Percentiles rank a stretch among this genome's conserved stretches.
Conservation (phyloP, 2,888 invertebrate genomes). For the Phalangium opilio region DNA sequence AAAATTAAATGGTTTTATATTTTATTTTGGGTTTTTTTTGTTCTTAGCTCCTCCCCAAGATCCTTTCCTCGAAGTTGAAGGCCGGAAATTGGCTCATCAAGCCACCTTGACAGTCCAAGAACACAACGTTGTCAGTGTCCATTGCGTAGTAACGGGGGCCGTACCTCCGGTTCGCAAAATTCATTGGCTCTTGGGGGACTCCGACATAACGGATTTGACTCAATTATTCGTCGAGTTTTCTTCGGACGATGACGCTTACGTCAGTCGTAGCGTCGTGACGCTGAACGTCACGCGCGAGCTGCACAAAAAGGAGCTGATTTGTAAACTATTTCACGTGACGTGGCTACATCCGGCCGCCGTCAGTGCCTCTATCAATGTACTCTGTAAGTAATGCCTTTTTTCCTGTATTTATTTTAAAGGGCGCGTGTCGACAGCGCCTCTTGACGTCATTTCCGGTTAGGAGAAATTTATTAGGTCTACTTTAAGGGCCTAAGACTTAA, state of each 20-base stretch:
- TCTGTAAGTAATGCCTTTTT: conserved; percentile 42
- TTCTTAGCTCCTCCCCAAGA: conserved; percentile 62
- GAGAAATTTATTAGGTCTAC: not conserved
- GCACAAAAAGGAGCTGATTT: conserved; percentile 70
- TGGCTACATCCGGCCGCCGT: conserved; percentile 42
- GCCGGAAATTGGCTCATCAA: conserved; percentile 18
- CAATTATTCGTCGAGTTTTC: conserved; percentile 22
- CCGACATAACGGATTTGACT: conserved; percentile 20
- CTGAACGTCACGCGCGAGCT: conserved; percentile 62
- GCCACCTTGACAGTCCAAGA: conserved; percentile 55
- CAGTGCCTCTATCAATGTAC: conserved; percentile 41
- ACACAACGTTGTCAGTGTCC: conserved; percentile 61
- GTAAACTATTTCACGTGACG: conserved; percentile 56
- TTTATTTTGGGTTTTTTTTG: not conserved
- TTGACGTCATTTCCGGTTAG: not conserved
- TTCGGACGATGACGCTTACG: conserved; percentile 21
- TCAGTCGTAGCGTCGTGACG: conserved; percentile 44
- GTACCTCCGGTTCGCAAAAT: conserved; percentile 47
- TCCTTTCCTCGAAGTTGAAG: conserved; percentile 72
- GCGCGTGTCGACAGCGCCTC: too few species aligned
- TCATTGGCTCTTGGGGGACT: conserved; percentile 42
- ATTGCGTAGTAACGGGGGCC: conserved; percentile 72
- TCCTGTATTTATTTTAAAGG: not conserved
- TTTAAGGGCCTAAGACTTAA: not conserved
- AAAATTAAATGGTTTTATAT: too few species aligned